These are phyloP conservation scores for Trididemnum nubilum DNA, from an alignment of 23 tunicate genomes.

Conservation along the genomic window DNA sequence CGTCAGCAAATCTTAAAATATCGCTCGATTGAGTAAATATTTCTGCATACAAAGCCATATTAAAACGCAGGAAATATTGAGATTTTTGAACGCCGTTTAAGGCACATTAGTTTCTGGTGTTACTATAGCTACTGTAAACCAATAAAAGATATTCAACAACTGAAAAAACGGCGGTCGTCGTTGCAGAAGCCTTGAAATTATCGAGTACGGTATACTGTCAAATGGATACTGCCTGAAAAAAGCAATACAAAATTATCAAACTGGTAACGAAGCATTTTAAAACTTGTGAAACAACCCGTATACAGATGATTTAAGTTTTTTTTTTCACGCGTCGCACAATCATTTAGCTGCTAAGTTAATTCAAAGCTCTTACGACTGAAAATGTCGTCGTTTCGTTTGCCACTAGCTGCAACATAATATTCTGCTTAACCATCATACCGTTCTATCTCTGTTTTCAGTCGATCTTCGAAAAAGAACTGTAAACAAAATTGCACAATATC, in stretches of 20 bases:
- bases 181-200: background rate
- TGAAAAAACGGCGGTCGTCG: background rate
- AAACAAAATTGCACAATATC: background rate
- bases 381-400: background rate
- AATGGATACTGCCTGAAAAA: background rate
- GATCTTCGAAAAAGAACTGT: background rate
- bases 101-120: background rate
- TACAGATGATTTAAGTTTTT: background rate
- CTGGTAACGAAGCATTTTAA: background rate
- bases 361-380: too few relatives aligned
- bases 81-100: background rate
- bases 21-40: background rate
- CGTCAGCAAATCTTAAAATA: constrained; percentile 12
- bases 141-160: background rate
- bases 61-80: background rate
- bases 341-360: background rate
- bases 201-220: too few relatives aligned
- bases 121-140: background rate
- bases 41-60: background rate
- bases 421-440: background rate
- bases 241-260: background rate
- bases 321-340: background rate
- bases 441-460: background rate
- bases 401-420: background rate
- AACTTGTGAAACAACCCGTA: background rate